Evolutionary conservation across 2,888 invertebrate genomes (phyloP), one percentile per base, ranked within the genome.

Genomic region (Ormyrus labotus): DNA sequence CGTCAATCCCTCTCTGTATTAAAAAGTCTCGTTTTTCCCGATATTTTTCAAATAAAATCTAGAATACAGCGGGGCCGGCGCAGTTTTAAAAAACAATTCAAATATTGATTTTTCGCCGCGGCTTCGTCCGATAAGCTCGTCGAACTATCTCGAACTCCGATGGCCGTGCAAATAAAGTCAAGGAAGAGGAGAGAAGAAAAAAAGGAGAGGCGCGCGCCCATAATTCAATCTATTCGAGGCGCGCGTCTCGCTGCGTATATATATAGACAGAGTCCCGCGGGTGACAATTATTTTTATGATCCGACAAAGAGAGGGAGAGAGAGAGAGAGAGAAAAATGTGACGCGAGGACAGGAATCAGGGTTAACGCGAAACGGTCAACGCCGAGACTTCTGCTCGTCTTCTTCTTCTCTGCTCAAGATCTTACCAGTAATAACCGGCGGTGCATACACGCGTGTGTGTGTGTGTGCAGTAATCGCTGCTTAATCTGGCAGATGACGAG

Each of bases 381-480:
- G 55, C 50, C 48, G 69, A 67, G 13, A 19, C 19, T 19, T 19
- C 19, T 19, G 19, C 19, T 19, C 19, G 19, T 19, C 19, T 19
- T 19, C 19, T 19, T 19, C 19, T 48, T 13, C 13, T 2, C 5
- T 50, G 7, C 60, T 61, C 50, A 10, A 13, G 58, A 34, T 71
- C 71, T 8, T 61, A 73, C 73, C 57, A 57, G 64, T 73, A 73
- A 73, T 64, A 73, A 73, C 64, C 64, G 73, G 64, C 13, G 19
- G 19, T 9, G 19, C 60, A 11, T 45, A 11, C 11, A 60, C 10
- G 6, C 19, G 45, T 11, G 8, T 47, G 34, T 10, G 45, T 34
- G 60, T 50, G 50, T 11, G 53, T 50, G 60, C 70, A 13, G 48
- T 70, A 70, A 70, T 60, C 47, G 58, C 50, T 48, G 48, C 10